phyloP scores from a whole-genome alignment of 2,113 vertebrate species.

The Muscicapa adusta region DNA sequence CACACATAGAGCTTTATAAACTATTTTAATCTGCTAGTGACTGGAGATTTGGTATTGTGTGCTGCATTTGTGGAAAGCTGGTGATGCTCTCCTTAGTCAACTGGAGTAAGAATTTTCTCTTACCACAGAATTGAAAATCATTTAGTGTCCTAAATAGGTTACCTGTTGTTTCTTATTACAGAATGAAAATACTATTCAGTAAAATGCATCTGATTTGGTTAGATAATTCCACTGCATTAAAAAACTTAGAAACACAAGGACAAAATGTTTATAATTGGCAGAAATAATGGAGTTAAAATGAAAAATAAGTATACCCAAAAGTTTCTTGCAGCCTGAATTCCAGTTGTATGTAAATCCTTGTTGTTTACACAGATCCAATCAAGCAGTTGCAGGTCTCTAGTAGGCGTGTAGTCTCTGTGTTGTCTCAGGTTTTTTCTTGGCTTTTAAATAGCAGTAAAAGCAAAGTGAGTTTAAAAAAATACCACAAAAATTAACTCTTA shows the following conservation, averaged over 20 bases:
- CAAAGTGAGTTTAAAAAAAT: neutral
- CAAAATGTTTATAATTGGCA: neutral
- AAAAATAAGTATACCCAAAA: neutral
- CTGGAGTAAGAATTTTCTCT: neutral
- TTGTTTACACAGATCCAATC: neutral
- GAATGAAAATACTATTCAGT: neutral
- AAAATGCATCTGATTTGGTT: neutral
- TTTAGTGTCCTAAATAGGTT: neutral
- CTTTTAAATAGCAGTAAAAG: neutral
- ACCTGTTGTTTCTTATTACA: neutral
- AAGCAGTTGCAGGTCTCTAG: neutral
- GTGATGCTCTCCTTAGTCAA: neutral
- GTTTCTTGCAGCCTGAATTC: neutral
- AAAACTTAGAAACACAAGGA: neutral
- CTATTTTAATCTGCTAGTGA: neutral
- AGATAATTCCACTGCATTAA: neutral
- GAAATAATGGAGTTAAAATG: neutral
- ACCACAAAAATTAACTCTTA: neutral
- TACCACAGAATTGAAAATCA: neutral
- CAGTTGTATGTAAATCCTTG: neutral
- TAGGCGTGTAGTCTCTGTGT: neutral
- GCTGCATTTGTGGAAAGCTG: neutral
- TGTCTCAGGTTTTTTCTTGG: neutral
- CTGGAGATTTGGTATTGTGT: neutral
- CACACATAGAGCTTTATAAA: neutral